Conservation (phyloP, 2,888 invertebrate species). For the Lasioglossum leucozonium region DNA sequence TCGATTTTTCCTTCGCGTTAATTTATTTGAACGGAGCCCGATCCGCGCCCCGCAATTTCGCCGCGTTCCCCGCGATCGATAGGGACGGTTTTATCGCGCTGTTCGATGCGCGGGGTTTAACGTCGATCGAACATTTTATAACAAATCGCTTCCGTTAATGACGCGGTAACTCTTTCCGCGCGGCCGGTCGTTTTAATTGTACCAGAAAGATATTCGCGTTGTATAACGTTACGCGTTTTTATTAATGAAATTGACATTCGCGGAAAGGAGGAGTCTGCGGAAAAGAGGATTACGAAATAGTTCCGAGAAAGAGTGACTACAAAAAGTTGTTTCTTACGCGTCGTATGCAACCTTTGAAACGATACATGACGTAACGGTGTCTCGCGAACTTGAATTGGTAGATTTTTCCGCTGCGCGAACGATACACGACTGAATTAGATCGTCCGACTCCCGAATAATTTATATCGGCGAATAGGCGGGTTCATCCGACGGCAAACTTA, state of each 20-base stretch:
- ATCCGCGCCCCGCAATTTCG: conserved; percentile 31
- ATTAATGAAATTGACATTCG: conserved; percentile 5
- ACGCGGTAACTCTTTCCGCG: conserved; percentile 7
- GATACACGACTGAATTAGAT: not conserved
- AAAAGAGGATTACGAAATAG: not conserved
- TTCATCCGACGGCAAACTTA: not conserved
- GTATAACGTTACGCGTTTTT: not conserved
- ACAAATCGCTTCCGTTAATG: conserved; percentile 25
- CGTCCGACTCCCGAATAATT: not conserved
- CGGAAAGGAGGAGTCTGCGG: not conserved
- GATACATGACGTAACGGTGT: not conserved
- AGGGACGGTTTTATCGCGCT: not conserved
- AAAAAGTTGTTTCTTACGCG: not conserved
- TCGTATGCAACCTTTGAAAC: not conserved
- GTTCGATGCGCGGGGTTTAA: not conserved
- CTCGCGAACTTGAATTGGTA: not conserved
- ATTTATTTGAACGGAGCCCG: conserved; percentile 33
- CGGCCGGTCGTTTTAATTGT: not conserved
- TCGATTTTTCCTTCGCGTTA: conserved; percentile 32
- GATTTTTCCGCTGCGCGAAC: not conserved
- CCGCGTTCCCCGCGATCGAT: not conserved
- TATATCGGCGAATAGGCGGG: not conserved
- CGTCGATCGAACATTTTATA: not conserved
- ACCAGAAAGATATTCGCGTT: not conserved
- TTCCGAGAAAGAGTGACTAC: not conserved